Percentiles rank a stretch among this genome's conserved stretches.
These are phyloP conservation scores for Conus betulinus DNA, from an alignment of 1,140 invertebrate species.

Conservation along the genomic window DNA sequence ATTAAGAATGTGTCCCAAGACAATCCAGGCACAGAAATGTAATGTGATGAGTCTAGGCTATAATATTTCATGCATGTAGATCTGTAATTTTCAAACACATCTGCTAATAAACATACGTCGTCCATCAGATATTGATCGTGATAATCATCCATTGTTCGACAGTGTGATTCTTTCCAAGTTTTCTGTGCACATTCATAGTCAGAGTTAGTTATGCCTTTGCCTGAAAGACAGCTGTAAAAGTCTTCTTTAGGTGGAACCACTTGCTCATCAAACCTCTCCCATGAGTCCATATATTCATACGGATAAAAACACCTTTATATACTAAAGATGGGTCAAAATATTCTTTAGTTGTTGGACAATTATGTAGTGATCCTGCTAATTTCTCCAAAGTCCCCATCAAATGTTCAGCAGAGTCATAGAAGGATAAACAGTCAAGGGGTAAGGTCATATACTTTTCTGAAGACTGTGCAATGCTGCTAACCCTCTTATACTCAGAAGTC, in stretches of 20 bases:
- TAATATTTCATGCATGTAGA: too few relatives aligned
- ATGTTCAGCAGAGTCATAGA: slow-evolving; percentile 16
- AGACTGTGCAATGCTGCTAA: slow-evolving; percentile 67
- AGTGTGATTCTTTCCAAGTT: slow-evolving; percentile 64
- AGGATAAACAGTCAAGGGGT: slow-evolving; percentile 1
- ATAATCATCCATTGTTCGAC: slow-evolving; percentile 72
- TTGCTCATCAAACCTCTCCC: slow-evolving; percentile 57
- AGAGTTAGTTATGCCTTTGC: slow-evolving; percentile 35
- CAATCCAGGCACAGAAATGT: too few relatives aligned
- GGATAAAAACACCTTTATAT: slow-evolving; percentile 65
- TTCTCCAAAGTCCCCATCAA: not conserved
- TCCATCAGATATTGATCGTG: slow-evolving; percentile 72
- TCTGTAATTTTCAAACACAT: too few relatives aligned
- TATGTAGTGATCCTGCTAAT: not conserved
- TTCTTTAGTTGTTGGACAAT: not conserved
- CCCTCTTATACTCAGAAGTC: slow-evolving; percentile 53
- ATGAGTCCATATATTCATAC: slow-evolving; percentile 64
- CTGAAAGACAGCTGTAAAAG: slow-evolving; percentile 55
- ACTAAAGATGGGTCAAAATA: slow-evolving; percentile 22
- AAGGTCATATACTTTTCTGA: slow-evolving; percentile 64
- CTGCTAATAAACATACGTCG: slow-evolving; percentile 17
- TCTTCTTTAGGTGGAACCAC: slow-evolving; percentile 54
- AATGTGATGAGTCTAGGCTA: too few relatives aligned
- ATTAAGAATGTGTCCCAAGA: too few relatives aligned
- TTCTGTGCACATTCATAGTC: slow-evolving; percentile 60